Evolutionary conservation across 2,113 vertebrate species (phyloP).

Genomic region (Cyanistes caeruleus): DNA sequence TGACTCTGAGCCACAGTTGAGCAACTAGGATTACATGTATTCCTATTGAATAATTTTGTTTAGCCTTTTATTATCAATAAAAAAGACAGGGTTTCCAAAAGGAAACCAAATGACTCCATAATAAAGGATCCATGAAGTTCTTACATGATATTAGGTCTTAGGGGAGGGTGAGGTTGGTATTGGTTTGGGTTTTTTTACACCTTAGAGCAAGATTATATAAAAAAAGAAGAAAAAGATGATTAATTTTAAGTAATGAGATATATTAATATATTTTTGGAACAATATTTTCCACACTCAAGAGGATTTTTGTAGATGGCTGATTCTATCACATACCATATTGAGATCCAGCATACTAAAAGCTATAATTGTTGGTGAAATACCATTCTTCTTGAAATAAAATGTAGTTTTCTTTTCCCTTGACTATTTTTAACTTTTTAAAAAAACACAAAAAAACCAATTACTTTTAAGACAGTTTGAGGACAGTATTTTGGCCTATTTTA

Average conservation of each 20-base stretch:
- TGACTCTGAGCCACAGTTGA: not conserved
- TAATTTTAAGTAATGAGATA: not conserved
- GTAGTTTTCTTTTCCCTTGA: not conserved
- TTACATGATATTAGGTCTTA: accelerated
- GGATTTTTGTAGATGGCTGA: not conserved
- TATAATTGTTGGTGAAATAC: not conserved
- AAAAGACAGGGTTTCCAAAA: not conserved
- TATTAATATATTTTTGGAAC: not conserved
- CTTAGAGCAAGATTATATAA: not conserved
- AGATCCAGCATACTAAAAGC: not conserved
- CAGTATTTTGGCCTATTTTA: not conserved
- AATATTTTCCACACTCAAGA: not conserved
- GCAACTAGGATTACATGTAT: not conserved
- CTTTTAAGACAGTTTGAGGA: not conserved
- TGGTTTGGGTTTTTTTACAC: not conserved
- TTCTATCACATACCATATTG: not conserved
- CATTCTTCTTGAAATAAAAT: not conserved
- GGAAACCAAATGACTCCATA: not conserved
- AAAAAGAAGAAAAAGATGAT: not conserved
- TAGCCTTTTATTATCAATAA: not conserved
- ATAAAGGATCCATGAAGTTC: not conserved
- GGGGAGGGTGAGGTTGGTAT: not conserved
- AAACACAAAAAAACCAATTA: too few relatives aligned
- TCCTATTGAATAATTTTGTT: not conserved
- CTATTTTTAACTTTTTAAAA: not conserved